Base-by-base conservation (phyloP, 1,140 invertebrate species). In the Neuroterus valhalla region DNA sequence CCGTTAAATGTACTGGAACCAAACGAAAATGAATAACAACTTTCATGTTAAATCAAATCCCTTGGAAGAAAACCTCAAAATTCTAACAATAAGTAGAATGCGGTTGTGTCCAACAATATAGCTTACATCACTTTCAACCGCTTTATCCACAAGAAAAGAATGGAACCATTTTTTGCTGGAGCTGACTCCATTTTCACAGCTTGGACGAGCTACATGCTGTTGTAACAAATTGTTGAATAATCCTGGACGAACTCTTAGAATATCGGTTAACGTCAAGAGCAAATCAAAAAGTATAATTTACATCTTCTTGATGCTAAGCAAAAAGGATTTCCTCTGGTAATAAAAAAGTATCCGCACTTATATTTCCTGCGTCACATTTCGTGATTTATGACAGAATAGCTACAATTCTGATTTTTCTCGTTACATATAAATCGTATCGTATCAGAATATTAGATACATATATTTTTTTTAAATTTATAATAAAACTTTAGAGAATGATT, bases 251-350 rank as follows among this genome's bases (percentile, higher is more conserved):
- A 38, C 10, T 38, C 31, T 38, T 38, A 1, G 31, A 38, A 38
- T 38, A 5, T 38, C 31, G 1, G 31, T 38, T 38, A 38, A 38
- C 31, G 31, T 10, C 31, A 38, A 8, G 31, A 8, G 31, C 31
- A 38, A 38, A 38, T 10, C 31, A 38, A 38, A 38, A 8, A 38
- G 17, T 48, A 48, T 17, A 48, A 48, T 55, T 55, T 23, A 55
- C 14, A 55, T 23, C 0, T 6, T 31, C 17, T 50, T 38, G 3
- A 48, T n/a, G 17, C 4, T 48, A 19, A 55, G 14, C 12, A 19
- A 55, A 19, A 55, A 55, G 21, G 50, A 55, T 55, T 55, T 55
- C 50, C 50, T 26, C 23, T 55, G 1, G 17, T 55, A 23, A 21
- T 21, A 55, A 10, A 55, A 55, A 55, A 55, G 23, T 23, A 55